Evolutionary conservation across 2,888 invertebrate species (phyloP), one percentile per base, ranked within the genome.

Genomic region (Cephonodes hylas): DNA sequence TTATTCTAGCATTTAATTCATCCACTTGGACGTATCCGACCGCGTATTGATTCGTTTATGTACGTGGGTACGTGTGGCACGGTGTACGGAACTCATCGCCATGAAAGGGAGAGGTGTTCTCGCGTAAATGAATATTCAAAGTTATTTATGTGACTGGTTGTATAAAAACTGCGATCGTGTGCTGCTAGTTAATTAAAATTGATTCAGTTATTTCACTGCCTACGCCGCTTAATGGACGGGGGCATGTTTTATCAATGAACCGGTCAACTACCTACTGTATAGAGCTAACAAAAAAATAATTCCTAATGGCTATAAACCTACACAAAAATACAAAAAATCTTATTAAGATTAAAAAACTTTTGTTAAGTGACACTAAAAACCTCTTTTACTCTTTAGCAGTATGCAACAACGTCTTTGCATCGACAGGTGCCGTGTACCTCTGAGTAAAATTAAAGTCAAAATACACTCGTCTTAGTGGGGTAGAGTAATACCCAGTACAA

Each of bases 61-160:
- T 10, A 18, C 1, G 25, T 8, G 15, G 3, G 31, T 31, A 53
- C 31, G 53, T 18, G 18, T 15, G 38, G 38, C 27, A 25, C 48
- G 4, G 20, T 20, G 46, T 60, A 27, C 38, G 13, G 42, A 42
- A 48, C 22, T 20, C 22, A 42, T 59, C 59, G 42, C 59, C 58
- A 42, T 42, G 58, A 42, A 23, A 58, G 42, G 42, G 58, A 53
- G 42, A 42, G 58, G 48, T 48, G 48, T 48, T 18, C 27, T 58
- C 58, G 25, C 62, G 58, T 58, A 53, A 56, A 62, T 58, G 62
- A 62, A 62, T 58, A 62, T 59, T 53, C 62, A 59, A 62, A 48
- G 48, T 48, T 58, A 58, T 58, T 46, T 62, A 62, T 59, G 46
- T 27, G 58, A 59, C 58, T 46, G 57, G 15, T 23, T 34, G 42